These are phyloP conservation scores for Gymnoscelis rufifasciata DNA, from an alignment of 2,888 invertebrate species.

Conservation along the genomic window DNA sequence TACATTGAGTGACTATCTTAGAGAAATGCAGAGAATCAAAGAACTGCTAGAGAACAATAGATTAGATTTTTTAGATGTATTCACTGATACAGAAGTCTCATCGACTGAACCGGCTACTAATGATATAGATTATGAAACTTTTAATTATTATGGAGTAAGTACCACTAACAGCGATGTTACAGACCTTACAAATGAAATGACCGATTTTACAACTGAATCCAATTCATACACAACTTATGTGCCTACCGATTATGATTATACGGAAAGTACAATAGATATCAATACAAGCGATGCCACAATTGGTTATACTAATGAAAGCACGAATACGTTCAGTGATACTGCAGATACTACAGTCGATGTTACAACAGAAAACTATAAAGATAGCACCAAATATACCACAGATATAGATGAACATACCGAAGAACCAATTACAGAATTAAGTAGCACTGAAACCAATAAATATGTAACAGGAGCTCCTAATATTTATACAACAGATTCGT, in stretches of 20 bases:
- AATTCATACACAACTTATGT: background rate
- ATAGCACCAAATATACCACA: background rate
- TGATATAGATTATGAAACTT: background rate
- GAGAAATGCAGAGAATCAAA: constrained; percentile 17
- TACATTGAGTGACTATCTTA: constrained; percentile 25
- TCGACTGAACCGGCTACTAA: constrained; percentile 1
- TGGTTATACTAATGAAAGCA: background rate
- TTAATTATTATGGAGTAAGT: constrained; percentile 15
- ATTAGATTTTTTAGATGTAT: background rate
- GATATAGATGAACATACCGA: background rate
- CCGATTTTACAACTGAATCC: background rate
- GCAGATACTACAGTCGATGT: background rate
- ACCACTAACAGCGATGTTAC: constrained; percentile 12
- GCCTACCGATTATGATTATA: background rate
- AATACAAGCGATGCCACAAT: background rate
- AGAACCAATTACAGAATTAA: background rate
- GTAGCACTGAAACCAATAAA: background rate
- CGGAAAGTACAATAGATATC: background rate
- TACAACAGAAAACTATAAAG: background rate
- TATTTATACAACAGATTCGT: too few species aligned
- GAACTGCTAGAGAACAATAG: background rate
- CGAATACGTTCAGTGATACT: background rate
- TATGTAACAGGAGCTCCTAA: background rate
- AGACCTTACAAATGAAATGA: background rate
- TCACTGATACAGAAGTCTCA: background rate